Percentiles rank a stretch among this genome's conserved stretches.
Conservation (phyloP, 2,113 vertebrate species). For the Amblyopsis rosae region DNA sequence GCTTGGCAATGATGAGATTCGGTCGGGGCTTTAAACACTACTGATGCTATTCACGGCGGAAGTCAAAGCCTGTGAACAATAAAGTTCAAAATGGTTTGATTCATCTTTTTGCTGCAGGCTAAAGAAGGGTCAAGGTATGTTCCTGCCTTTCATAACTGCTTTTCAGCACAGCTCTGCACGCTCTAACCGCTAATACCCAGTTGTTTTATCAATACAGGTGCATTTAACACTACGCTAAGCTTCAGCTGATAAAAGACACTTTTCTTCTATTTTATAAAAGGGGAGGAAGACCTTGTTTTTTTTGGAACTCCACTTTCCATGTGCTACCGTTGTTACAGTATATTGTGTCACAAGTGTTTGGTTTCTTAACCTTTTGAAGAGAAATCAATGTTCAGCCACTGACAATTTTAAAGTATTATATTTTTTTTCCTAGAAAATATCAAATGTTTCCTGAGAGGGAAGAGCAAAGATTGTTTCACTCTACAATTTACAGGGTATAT, state of each 20-base stretch:
- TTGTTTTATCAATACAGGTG: conserved; percentile 46
- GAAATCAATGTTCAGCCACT: not conserved
- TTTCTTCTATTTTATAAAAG: conserved; percentile 15
- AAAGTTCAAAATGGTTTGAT: conserved; percentile 41
- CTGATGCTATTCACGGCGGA: conserved; percentile 7
- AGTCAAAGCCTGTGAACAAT: conserved; percentile 40
- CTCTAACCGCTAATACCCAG: conserved; percentile 30
- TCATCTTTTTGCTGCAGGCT: conserved; percentile 41
- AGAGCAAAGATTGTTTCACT: conserved; percentile 1
- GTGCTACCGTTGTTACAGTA: conserved; percentile 1
- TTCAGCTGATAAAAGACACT: conserved; percentile 24
- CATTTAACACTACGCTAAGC: conserved; percentile 31
- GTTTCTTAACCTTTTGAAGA: not conserved
- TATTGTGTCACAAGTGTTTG: conserved; percentile 27
- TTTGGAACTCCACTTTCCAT: conserved; percentile 19
- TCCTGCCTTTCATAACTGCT: conserved; percentile 42
- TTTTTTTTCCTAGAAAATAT: too few relatives aligned
- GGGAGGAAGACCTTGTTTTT: conserved; percentile 42
- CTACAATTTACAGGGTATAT: too few relatives aligned
- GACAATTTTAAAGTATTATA: too few relatives aligned
- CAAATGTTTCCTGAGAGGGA: too few relatives aligned
- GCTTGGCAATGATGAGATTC: conserved; percentile 1
- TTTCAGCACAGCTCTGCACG: conserved; percentile 17
- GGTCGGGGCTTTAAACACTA: conserved; percentile 22
- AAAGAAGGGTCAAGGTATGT: conserved; percentile 55